These are phyloP conservation scores for Garra rufa DNA, from an alignment of 2,113 vertebrate species.

Conservation along the genomic window DNA sequence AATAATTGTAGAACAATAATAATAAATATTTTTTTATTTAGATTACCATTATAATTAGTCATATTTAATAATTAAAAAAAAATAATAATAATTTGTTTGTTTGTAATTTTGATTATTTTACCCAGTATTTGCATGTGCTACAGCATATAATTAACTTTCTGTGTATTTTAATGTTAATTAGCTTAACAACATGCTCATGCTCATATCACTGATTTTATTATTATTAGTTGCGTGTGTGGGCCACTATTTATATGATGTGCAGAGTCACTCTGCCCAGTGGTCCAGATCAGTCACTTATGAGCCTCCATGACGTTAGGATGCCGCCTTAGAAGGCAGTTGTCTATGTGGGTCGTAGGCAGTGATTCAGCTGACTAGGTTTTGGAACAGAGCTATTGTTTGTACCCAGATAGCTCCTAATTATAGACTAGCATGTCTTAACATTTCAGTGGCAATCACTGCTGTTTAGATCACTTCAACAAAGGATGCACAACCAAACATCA, in stretches of 20 bases:
- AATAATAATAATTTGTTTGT: too few species aligned
- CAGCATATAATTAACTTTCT: too few species aligned
- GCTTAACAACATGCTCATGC: too few species aligned
- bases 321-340: background rate
- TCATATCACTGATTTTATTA: background rate
- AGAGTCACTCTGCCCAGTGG: background rate
- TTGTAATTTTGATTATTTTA: too few species aligned
- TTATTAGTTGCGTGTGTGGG: background rate
- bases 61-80: too few species aligned
- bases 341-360: background rate
- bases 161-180: too few species aligned
- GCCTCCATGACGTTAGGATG: background rate
- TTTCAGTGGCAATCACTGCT: background rate
- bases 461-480: slow-evolving; percentile 1
- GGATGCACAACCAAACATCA: background rate
- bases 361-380: background rate
- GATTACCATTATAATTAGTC: too few species aligned
- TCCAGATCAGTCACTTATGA: too few species aligned
- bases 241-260: background rate
- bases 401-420: background rate
- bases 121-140: too few species aligned
- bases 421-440: background rate
- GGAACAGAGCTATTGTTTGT: slow-evolving; percentile 4
- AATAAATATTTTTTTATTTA: too few species aligned
- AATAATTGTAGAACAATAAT: too few species aligned